Conservation (phyloP, 2,888 invertebrate genomes). For the Mimachlamys varia region DNA sequence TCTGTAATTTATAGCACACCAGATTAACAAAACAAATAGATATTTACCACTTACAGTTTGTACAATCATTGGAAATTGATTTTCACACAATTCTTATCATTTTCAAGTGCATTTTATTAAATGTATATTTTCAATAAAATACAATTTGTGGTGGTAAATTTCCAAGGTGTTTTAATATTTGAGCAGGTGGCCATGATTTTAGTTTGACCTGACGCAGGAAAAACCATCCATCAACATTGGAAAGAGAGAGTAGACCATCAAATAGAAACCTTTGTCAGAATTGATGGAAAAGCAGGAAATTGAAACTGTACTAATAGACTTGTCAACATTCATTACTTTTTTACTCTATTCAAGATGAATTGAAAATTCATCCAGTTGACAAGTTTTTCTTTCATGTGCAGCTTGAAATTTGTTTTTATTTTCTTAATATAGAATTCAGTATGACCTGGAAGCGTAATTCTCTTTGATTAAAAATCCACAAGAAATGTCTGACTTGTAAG, state of each 20-base stretch:
- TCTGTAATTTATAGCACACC: background rate
- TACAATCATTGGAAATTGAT: background rate
- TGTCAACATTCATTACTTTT: background rate
- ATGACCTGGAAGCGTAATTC: background rate
- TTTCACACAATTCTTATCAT: background rate
- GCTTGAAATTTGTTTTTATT: background rate
- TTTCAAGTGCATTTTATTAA: background rate
- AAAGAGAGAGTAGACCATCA: background rate
- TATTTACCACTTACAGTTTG: background rate
- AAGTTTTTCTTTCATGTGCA: background rate
- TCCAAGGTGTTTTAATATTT: background rate
- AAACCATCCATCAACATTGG: background rate
- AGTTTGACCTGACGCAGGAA: background rate
- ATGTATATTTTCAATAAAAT: constrained; percentile 1
- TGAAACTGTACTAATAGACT: background rate
- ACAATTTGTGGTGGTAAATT: background rate
- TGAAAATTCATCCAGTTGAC: constrained; percentile 2
- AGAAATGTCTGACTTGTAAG: background rate
- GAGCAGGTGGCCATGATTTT: constrained; percentile 9
- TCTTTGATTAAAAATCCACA: too few relatives aligned
- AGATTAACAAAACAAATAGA: background rate
- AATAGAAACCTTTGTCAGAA: background rate
- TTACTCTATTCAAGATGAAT: background rate
- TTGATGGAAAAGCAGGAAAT: constrained; percentile 10
- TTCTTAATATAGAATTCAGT: background rate